phyloP scores from a whole-genome alignment of 2,797 vertebrate genomes.

The Linurgus olivaceus region DNA sequence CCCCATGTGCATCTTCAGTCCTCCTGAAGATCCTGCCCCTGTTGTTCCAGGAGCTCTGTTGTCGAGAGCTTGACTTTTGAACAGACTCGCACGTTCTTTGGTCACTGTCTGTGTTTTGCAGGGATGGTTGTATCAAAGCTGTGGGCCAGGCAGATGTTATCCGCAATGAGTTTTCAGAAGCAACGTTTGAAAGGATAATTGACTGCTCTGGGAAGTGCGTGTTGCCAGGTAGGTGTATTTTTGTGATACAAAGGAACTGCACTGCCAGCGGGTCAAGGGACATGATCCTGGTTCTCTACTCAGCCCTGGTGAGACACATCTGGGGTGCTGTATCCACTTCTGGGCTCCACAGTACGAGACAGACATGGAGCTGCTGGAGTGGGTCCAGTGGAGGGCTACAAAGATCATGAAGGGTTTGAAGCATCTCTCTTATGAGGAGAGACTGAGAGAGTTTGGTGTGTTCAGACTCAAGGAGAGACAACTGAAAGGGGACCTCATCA shows the following conservation, averaged over 20 bases:
- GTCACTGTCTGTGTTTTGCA: constrained; percentile 49
- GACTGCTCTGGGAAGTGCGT: constrained; percentile 92
- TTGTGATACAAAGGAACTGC: not conserved
- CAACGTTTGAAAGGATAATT: constrained; percentile 85
- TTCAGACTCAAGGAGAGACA: fast-evolving
- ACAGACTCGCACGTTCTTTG: not conserved
- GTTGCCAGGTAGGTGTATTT: constrained; percentile 82
- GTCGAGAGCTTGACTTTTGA: not conserved
- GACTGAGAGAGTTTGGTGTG: not conserved
- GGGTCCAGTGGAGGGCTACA: not conserved
- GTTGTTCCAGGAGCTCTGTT: not conserved
- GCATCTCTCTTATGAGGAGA: not conserved
- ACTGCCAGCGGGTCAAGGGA: not conserved
- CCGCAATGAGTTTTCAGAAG: constrained; percentile 75
- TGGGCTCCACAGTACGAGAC: not conserved
- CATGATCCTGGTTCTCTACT: not conserved
- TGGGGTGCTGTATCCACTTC: not conserved
- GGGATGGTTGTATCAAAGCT: constrained; percentile 88
- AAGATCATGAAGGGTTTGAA: not conserved
- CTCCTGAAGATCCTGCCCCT: not conserved
- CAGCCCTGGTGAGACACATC: not conserved
- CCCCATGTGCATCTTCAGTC: not conserved
- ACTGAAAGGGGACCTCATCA: not conserved
- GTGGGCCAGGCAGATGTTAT: constrained; percentile 84
- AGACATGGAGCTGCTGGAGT: not conserved